These are phyloP conservation scores for Ia io DNA, from an alignment of 2,113 vertebrate species.

Conservation along the genomic window DNA sequence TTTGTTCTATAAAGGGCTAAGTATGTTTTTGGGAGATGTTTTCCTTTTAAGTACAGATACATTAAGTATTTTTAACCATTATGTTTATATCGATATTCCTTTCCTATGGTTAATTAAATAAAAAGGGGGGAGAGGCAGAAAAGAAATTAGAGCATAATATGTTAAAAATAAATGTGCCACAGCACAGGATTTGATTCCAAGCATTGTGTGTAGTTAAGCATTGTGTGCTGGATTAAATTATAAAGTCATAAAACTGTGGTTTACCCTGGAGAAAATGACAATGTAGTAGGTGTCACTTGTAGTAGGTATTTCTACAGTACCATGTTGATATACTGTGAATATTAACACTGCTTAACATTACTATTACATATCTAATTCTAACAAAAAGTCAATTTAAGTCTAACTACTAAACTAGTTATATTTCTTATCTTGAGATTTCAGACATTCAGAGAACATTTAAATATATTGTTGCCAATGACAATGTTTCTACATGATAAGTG, in stretches of 20 bases:
- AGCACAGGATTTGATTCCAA: not conserved
- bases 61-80: not conserved
- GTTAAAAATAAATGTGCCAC: not conserved
- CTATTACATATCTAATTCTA: not conserved
- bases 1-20: not conserved
- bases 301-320: not conserved
- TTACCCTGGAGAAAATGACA: not conserved
- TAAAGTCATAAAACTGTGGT: not conserved
- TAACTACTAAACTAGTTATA: not conserved
- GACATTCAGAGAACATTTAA: not conserved
- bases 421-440: constrained; percentile 55
- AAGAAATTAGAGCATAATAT: not conserved
- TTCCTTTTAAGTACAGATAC: not conserved
- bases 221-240: not conserved
- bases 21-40: not conserved
- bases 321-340: not conserved
- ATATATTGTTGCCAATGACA: not conserved
- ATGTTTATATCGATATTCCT: not conserved
- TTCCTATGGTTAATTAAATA: not conserved
- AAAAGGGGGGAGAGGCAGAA: not conserved
- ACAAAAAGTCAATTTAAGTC: not conserved
- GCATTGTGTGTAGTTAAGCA: not conserved
- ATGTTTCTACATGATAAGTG: not conserved
- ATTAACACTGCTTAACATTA: not conserved
- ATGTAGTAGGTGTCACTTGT: not conserved